Evolutionary conservation across 2,888 invertebrate species (phyloP), one percentile per base, ranked within the genome.

Genomic region (Pristionchus japonicus): DNA sequence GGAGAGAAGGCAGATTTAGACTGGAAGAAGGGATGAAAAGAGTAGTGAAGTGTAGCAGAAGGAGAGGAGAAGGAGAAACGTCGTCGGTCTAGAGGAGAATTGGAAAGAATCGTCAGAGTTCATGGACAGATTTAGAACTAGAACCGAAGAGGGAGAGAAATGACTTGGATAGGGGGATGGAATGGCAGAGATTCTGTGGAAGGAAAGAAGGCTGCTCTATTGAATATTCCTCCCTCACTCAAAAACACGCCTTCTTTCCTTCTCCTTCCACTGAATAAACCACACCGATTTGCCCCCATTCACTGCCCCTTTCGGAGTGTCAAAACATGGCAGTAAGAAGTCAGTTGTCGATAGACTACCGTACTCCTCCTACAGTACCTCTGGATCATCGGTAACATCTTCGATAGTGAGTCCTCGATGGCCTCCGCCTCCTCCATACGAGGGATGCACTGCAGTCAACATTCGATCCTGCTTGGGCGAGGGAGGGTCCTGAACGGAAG

Each of bases 331-430:
- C n/a, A 20, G 11, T 67, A 74, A 37, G 40, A 74, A 74, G 17
- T 74, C 74, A 74, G 40, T 74, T 20, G 1, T 40, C 74, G 74
- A 74, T 74, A 1, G 40, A 11, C 17, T 74, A 34, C 67, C 13
- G 67, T 31, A n/a, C n/a, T n/a, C n/a, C n/a, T n/a, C n/a, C n/a
- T n/a, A n/a, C n/a, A n/a, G n/a, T n/a, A 89, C 89, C 85, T 89
- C 88, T 64, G 89, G 89, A 83, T 89, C 89, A 86, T 89, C 89
- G 40, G 89, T 89, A 31, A 89, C 89, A 83, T 89, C 89, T 88
- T 89, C 86, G 52, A 89, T 89, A 34, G 70, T 87, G 89, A 89
- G 88, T n/a, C n/a, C n/a, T n/a, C n/a, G n/a, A 34, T 52, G 74
- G 1, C 86, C 86, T 23, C 67, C 57, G 34, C 84, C 84, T 31